Conservation (phyloP, 1,140 invertebrate species). For the Drosophila mojavensis region DNA sequence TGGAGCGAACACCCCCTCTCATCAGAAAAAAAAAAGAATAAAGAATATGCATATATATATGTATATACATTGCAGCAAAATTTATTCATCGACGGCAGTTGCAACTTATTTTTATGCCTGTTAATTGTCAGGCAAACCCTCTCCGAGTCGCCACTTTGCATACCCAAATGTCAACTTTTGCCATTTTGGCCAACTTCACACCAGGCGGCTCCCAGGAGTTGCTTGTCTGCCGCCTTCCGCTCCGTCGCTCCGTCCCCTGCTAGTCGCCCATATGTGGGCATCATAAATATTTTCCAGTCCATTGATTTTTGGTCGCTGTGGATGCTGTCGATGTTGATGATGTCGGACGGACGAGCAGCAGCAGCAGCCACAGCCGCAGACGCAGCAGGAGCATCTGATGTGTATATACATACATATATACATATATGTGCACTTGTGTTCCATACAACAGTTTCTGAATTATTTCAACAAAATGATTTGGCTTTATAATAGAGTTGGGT, state of each 20-base stretch:
- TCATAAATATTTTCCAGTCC: constrained; percentile 81
- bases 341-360: constrained; percentile 45
- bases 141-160: constrained; percentile 46
- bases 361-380: not conserved
- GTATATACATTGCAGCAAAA: constrained; percentile 36
- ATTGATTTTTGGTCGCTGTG: constrained; percentile 80
- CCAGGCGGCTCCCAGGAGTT: constrained; percentile 32
- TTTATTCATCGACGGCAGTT: constrained; percentile 49
- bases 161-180: constrained; percentile 79
- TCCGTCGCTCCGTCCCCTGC: not conserved
- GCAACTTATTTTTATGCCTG: constrained; percentile 54
- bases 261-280: constrained; percentile 54
- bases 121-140: constrained; percentile 33
- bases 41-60: constrained; percentile 5
- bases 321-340: constrained; percentile 72
- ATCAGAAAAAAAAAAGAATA: not conserved
- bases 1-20: constrained; percentile 17
- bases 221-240: not conserved
- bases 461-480: constrained; percentile 9
- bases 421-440: constrained; percentile 25
- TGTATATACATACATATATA: not conserved
- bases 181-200: constrained; percentile 77
- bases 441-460: constrained; percentile 46
- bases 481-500: not conserved
- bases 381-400: constrained; percentile 10